phyloP scores from a whole-genome alignment of 1,140 invertebrate species.

The Anastrepha obliqua region DNA sequence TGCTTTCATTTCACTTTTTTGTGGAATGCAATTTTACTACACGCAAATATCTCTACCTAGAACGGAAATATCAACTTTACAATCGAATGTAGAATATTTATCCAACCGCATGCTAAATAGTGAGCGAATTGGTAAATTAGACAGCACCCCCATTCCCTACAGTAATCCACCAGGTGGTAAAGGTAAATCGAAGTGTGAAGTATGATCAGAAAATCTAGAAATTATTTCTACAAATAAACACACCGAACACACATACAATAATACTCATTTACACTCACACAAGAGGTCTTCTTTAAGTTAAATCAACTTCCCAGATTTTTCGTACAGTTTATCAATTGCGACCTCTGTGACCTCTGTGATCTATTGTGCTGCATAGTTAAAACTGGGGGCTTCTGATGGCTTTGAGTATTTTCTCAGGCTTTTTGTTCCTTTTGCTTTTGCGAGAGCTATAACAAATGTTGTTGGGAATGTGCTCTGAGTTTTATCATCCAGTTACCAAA shows the following conservation, averaged over 20 bases:
- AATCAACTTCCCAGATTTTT: too few species aligned
- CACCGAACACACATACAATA: not conserved
- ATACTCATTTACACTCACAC: not conserved
- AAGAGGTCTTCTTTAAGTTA: too few species aligned
- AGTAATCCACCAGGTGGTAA: conserved; percentile 69
- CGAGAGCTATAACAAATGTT: too few species aligned
- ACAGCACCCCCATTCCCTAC: conserved; percentile 68
- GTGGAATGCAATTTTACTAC: not conserved
- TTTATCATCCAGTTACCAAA: too few species aligned
- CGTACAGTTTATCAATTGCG: too few species aligned
- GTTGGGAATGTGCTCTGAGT: too few species aligned
- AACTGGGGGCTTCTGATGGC: too few species aligned
- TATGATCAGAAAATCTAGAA: too few species aligned
- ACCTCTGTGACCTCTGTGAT: too few species aligned
- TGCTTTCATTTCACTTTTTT: not conserved
- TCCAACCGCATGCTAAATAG: conserved; percentile 75
- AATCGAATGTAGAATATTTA: conserved; percentile 77
- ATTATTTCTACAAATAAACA: not conserved
- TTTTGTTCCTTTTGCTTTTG: too few species aligned
- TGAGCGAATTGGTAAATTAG: conserved; percentile 71
- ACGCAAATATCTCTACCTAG: conserved; percentile 63
- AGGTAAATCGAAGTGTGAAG: conserved; percentile 65
- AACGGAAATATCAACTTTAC: conserved; percentile 78
- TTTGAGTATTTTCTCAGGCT: too few species aligned
- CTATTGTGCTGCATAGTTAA: too few species aligned